Percentiles rank a stretch among this genome's conserved stretches.
Evolutionary conservation across 2,797 vertebrate genomes (phyloP).

Genomic region (Coregonus suidteri): DNA sequence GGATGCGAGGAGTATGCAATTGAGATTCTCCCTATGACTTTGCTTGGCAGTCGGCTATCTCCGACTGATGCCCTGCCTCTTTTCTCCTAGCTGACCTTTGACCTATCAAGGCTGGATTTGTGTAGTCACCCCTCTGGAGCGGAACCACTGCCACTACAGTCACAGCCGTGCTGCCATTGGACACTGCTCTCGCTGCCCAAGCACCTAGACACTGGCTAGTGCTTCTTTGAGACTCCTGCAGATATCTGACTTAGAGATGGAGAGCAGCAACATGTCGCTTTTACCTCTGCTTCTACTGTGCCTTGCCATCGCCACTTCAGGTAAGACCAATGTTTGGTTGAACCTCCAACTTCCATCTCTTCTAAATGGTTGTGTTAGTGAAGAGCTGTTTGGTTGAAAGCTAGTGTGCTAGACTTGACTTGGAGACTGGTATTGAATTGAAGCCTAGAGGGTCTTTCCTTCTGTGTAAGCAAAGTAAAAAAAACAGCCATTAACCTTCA

Average conservation of each 20-base stretch:
- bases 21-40: background rate
- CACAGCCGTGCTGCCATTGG: slow-evolving; percentile 1
- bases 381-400: background rate
- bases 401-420: background rate
- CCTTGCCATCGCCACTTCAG: slow-evolving; percentile 4
- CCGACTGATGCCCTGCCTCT: background rate
- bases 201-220: slow-evolving; percentile 5
- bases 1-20: no score
- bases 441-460: background rate
- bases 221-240: background rate
- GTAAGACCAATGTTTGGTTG: background rate
- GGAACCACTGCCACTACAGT: slow-evolving; percentile 8
- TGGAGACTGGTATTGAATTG: background rate
- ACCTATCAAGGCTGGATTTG: slow-evolving; percentile 14
- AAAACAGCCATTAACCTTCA: background rate
- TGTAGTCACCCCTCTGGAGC: slow-evolving; percentile 4
- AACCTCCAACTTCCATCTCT: background rate
- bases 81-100: slow-evolving; percentile 12
- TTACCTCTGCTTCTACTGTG: slow-evolving; percentile 2
- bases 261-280: background rate
- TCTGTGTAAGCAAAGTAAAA: background rate
- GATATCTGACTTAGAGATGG: background rate
- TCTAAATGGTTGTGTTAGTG: background rate
- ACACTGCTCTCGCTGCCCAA: background rate
- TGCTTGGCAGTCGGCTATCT: background rate